phyloP scores from a whole-genome alignment of 1,140 invertebrate genomes.

The Heliothis subflexa region DNA sequence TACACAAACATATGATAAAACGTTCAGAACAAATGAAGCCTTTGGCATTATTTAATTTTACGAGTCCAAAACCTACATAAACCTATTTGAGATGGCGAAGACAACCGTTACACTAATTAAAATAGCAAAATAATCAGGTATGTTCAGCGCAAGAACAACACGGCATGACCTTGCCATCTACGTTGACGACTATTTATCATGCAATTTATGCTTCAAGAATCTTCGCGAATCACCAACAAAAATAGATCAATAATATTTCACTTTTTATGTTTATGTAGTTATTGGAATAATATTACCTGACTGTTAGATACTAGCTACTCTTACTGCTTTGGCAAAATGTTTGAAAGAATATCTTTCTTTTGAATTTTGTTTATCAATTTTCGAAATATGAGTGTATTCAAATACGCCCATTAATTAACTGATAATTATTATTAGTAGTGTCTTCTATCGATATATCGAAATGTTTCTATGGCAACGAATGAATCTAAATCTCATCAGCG shows the following conservation, averaged over 20 bases:
- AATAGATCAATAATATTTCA: conserved; percentile 19
- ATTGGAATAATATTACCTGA: too few relatives aligned
- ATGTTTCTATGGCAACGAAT: conserved; percentile 5
- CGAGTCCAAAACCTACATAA: too few relatives aligned
- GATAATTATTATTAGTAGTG: background rate
- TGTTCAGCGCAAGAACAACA: conserved; percentile 8
- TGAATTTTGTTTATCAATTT: too few relatives aligned
- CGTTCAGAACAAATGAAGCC: too few relatives aligned
- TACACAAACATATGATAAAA: too few relatives aligned
- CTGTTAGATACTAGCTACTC: background rate
- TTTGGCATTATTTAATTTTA: too few relatives aligned
- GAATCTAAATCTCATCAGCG: conserved; percentile 18
- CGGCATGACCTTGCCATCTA: conserved; percentile 54
- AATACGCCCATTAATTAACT: background rate
- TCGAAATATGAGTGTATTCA: background rate
- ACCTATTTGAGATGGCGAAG: too few relatives aligned
- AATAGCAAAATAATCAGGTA: background rate
- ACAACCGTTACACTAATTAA: background rate
- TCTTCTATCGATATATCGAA: background rate
- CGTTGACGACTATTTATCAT: conserved; percentile 43
- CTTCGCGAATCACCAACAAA: conserved; percentile 14
- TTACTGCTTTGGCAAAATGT: background rate
- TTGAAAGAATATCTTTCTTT: too few relatives aligned
- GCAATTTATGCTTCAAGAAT: conserved; percentile 40
- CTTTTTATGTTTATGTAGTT: background rate